phyloP scores from a whole-genome alignment of 2,113 vertebrate genomes.

The Gymnogyps californianus region DNA sequence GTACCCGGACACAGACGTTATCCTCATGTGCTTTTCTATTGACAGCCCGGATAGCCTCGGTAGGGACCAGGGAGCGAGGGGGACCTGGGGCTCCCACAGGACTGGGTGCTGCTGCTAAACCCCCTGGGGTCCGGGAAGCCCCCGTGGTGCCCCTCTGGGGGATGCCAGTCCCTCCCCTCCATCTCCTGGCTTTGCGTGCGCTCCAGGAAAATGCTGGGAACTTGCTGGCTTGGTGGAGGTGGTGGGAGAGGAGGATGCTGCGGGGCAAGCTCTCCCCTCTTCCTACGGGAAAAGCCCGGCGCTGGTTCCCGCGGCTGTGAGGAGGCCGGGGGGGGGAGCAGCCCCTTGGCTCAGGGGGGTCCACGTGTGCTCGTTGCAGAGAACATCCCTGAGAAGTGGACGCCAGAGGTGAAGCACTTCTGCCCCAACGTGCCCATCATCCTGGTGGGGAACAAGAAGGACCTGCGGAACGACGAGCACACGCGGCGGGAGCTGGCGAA shows the following conservation, averaged over 20 bases:
- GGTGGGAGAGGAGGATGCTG: not conserved
- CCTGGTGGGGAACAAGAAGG: conserved; percentile 97
- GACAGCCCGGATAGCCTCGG: conserved; percentile 97
- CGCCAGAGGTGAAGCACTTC: conserved; percentile 96
- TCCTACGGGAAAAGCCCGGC: rapidly evolving
- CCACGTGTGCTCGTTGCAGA: conserved; percentile 62
- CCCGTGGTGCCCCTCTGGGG: rapidly evolving
- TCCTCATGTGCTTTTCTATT: conserved; percentile 99
- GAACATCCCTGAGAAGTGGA: conserved; percentile 99
- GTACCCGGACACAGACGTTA: conserved; percentile 95
- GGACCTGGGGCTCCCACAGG: not conserved
- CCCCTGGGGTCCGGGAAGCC: rapidly evolving
- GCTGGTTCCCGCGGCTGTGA: rapidly evolving
- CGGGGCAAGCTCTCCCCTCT: not conserved
- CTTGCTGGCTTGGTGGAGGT: not conserved
- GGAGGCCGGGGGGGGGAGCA: not conserved
- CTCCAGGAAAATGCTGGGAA: not conserved
- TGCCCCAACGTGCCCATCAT: conserved; percentile 98
- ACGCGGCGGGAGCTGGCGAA: conserved; percentile 92
- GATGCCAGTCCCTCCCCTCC: not conserved
- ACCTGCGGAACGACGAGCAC: conserved; percentile 92
- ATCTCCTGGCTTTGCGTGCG: not conserved
- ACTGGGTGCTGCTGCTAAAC: not conserved
- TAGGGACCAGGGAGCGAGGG: conserved; percentile 34
- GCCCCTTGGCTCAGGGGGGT: not conserved